Percentiles rank a stretch among this genome's conserved stretches.
Conservation (phyloP, 2,113 vertebrate genomes). For the Tympanuchus pallidicinctus region DNA sequence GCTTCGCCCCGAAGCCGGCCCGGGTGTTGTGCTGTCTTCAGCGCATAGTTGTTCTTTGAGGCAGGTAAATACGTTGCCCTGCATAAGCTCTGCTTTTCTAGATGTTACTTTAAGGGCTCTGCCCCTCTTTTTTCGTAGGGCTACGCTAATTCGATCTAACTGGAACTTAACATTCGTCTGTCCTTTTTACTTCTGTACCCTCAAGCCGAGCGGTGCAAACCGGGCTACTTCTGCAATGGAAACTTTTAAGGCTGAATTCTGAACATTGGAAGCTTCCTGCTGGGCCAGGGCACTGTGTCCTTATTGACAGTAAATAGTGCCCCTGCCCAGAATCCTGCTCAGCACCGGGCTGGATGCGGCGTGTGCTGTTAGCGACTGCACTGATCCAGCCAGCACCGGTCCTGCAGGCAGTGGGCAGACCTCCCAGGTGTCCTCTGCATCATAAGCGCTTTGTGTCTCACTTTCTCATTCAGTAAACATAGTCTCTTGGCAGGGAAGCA, state of each 20-base stretch:
- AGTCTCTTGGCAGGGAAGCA: slow-evolving; percentile 36
- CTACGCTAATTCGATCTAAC: neutral
- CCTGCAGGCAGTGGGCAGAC: neutral
- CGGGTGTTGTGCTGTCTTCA: accelerated
- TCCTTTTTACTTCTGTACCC: neutral
- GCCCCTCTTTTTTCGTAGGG: neutral
- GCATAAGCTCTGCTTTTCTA: no score
- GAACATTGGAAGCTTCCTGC: neutral
- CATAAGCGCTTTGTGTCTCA: neutral
- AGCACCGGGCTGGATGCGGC: neutral
- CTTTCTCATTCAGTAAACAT: slow-evolving; percentile 56
- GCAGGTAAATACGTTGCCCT: neutral
- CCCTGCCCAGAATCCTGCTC: slow-evolving; percentile 16
- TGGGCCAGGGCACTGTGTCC: neutral
- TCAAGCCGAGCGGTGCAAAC: neutral
- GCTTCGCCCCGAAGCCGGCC: neutral
- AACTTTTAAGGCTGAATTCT: neutral
- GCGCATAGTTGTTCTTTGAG: neutral
- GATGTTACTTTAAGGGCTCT: neutral
- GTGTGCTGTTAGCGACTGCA: neutral
- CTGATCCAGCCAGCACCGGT: slow-evolving; percentile 18
- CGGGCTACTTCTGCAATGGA: neutral
- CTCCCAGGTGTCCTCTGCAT: slow-evolving; percentile 30
- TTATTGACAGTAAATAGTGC: slow-evolving; percentile 72
- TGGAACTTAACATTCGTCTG: neutral